phyloP scores from a whole-genome alignment of 2,113 vertebrate species.

The Clarias batrachus region DNA sequence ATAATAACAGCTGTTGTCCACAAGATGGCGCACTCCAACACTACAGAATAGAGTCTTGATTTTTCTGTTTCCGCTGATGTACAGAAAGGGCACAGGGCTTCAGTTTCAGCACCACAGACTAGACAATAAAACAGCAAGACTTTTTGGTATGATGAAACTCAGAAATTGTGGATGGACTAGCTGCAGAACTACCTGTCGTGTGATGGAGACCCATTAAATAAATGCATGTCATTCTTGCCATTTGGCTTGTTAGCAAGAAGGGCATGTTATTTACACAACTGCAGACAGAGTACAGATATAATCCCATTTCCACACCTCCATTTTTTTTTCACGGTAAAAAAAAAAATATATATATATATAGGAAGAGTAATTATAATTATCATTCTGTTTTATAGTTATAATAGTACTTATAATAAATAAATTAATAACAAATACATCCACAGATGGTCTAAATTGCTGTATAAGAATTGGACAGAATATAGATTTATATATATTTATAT shows the following conservation, averaged over 20 bases:
- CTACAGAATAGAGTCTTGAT: neutral
- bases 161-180: neutral
- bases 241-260: neutral
- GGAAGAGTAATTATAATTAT: too few relatives aligned
- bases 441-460: neutral
- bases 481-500: too few relatives aligned
- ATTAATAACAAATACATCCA: neutral
- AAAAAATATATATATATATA: too few relatives aligned
- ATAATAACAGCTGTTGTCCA: slow-evolving; percentile 12
- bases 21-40: slow-evolving; percentile 22
- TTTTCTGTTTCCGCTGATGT: neutral
- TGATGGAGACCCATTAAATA: neutral
- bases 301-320: neutral
- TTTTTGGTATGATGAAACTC: neutral
- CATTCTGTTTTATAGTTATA: too few relatives aligned
- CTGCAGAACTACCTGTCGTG: neutral
- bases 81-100: neutral
- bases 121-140: neutral
- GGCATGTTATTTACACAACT: neutral
- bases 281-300: neutral
- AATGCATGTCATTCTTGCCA: neutral
- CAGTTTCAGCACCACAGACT: neutral
- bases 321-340: neutral
- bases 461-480: neutral
- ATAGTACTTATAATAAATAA: neutral